Evolutionary conservation across 2,888 invertebrate genomes (phyloP).

Genomic region (Fabriciana adippe): DNA sequence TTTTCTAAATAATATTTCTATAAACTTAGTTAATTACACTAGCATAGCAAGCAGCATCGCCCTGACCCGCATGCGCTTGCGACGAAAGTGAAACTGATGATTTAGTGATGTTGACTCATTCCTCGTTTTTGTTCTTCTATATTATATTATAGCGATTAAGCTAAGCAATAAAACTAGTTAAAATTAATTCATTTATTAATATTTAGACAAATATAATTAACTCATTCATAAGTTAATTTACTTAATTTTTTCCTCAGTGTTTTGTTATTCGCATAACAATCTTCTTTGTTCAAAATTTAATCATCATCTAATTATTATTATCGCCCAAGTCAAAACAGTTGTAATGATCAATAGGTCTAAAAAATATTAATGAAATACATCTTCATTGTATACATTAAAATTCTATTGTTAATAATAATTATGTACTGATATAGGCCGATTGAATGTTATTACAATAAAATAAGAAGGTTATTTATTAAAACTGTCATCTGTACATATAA

Average conservation of each 20-base stretch:
- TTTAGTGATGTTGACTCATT: slow-evolving; percentile 2
- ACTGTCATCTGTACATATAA: no score
- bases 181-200: no score
- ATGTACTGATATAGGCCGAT: neutral
- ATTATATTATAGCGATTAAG: no score
- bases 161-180: no score
- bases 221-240: no score
- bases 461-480: neutral
- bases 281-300: neutral
- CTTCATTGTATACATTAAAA: neutral
- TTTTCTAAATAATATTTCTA: no score
- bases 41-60: slow-evolving; percentile 47
- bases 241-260: no score
- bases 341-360: neutral
- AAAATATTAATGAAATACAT: neutral
- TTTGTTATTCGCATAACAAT: no score
- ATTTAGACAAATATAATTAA: no score
- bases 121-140: neutral
- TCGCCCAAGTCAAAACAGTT: neutral
- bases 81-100: slow-evolving; percentile 69
- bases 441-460: neutral
- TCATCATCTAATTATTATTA: neutral
- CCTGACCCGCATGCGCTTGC: slow-evolving; percentile 60
- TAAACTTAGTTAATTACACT: slow-evolving; percentile 10
- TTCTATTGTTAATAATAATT: neutral